Evolutionary conservation across 2,888 invertebrate genomes (phyloP), one percentile per base, ranked within the genome.

Genomic region (Chloroclysta siterata): DNA sequence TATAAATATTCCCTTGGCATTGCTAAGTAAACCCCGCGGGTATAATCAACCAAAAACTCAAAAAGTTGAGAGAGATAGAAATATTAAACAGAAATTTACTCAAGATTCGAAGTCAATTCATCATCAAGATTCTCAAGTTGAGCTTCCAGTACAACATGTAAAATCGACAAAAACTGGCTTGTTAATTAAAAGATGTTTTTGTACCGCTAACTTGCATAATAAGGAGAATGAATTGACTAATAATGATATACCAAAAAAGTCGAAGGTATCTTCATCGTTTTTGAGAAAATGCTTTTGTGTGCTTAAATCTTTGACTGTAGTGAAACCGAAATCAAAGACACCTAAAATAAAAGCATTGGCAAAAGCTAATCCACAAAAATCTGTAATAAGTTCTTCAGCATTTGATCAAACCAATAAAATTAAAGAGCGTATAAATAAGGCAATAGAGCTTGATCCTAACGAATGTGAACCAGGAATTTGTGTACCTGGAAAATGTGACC

Each of bases 401-500:
- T 57, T 8, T 48, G 41, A 13, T 53, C 62, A 63, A 63, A 63
- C 62, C n/a, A 53, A 53, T 7, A 53, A 33, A 41, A 13, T 39
- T 29, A 62, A 47, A 56, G 56, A 57, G 6, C 68, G 10, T 72
- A 11, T 71, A 55, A 44, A 67, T 68, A 11, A 65, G 68, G 60
- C 14, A 51, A 5, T 58, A 29, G 47, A 63, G 17, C 57, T 64
- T 48, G 63, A 63, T 33, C 51, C 68, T 51, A 52, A 66, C 50
- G 56, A 70, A 42, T 70, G 68, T 56, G 79, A 82, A 63, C 80
- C 81, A 47, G 77, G 76, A 33, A 60, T 79, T 44, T 84, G 83
- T 65, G 69, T 76, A 22, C 84, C 82, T 10, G 78, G 75, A 28
- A 58, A 73, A 62, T 84, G 84, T 72, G 63, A 82, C 65, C 77